Evolutionary conservation across 2,888 invertebrate species (phyloP), one percentile per base, ranked within the genome.

Genomic region (Mycalesis mineus): DNA sequence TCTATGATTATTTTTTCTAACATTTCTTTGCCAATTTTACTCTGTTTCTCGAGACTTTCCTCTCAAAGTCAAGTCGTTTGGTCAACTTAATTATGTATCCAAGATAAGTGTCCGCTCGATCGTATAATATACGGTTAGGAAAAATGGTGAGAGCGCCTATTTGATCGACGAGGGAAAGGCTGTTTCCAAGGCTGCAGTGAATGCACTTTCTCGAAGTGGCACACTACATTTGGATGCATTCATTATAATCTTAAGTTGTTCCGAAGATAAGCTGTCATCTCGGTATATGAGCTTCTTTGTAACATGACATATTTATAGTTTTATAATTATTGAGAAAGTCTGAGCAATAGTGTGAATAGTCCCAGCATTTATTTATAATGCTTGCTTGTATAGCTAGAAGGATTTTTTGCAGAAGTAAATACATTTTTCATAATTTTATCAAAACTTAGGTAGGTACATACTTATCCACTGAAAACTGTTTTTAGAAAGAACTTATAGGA

Each of bases 91-190:
- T 74, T 69, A 71, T 71, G 71, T 73, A 71, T 72, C 69, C 65
- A 70, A 77, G 80, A 84, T 84, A 84, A 85, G 79, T 79, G 83
- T 80, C 78, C 72, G 75, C 69, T 78, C 74, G 78, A 85, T 82
- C 78, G 76, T 75, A 78, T 84, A 83, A 86, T 83, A 74, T 75
- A 79, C 76, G 77, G 80, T 77, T 78, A 80, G 74, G 76, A 75
- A 79, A 80, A 81, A 79, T 75, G 75, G 80, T 78, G 79, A 78
- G 82, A 78, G 80, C 77, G 72, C 68, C 67, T 63, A 69, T 75
- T 78, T 88, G 86, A 88, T 87, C 82, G 83, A 89, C 86, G 87
- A 88, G 88, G 87, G 88, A 89, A 88, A 88, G 88, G 84, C 75
- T 75, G 74, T 65, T 71, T 64, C 82, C 87, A 87, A 88, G 88